These are phyloP conservation scores for Chaetophractus vellerosus DNA, from an alignment of 2,797 vertebrate species.

Conservation along the genomic window DNA sequence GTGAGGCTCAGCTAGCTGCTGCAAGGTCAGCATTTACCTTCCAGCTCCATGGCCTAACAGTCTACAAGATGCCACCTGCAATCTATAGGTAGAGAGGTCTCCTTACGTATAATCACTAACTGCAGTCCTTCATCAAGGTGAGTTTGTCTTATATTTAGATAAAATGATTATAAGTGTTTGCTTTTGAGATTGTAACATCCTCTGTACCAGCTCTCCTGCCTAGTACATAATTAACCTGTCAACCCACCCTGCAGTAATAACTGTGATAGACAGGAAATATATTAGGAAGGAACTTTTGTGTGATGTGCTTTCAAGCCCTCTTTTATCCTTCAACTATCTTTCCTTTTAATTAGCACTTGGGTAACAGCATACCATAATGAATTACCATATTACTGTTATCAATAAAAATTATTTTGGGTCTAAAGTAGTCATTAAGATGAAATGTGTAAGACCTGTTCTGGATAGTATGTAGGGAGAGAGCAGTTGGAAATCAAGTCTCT, in stretches of 20 bases:
- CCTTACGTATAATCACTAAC: constrained; percentile 85
- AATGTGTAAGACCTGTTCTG: constrained; percentile 75
- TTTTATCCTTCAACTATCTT: constrained; percentile 89
- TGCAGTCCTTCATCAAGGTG: constrained; percentile 88
- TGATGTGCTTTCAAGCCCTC: constrained; percentile 87
- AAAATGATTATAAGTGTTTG: constrained; percentile 90
- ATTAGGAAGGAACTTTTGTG: constrained; percentile 87
- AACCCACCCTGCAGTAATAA: constrained; percentile 90
- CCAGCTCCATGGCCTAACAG: neutral
- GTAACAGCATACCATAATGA: constrained; percentile 87
- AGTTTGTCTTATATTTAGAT: constrained; percentile 89
- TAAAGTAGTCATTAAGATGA: constrained; percentile 84
- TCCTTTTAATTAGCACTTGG: constrained; percentile 89
- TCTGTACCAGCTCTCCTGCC: constrained; percentile 89
- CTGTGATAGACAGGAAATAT: constrained; percentile 89
- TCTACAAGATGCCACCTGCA: constrained; percentile 28
- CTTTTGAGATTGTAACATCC: constrained; percentile 90
- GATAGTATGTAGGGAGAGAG: constrained; percentile 40
- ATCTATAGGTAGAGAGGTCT: constrained; percentile 24
- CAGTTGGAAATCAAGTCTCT: constrained; percentile 68
- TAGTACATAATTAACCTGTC: constrained; percentile 92
- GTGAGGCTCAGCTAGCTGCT: neutral
- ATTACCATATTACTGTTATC: constrained; percentile 88
- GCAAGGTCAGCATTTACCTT: neutral
- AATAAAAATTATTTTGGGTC: constrained; percentile 85